These are phyloP conservation scores for Lochmaea crataegi DNA, from an alignment of 2,888 invertebrate genomes.

Conservation along the genomic window DNA sequence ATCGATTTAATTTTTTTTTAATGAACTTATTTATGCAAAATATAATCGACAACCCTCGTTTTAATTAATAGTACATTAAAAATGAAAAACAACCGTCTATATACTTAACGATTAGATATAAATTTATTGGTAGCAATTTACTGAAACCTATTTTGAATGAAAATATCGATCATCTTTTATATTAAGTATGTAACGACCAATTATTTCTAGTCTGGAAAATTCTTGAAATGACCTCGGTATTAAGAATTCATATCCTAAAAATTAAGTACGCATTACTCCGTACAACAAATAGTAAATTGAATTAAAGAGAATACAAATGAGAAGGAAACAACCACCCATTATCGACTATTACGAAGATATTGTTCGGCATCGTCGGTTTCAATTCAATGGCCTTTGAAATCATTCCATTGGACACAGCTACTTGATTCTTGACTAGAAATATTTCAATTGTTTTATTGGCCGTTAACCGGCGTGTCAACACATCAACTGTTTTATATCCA, in stretches of 20 bases:
- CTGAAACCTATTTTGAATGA: neutral
- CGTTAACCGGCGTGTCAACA: slow-evolving; percentile 24
- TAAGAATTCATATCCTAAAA: slow-evolving; percentile 4
- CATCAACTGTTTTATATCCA: neutral
- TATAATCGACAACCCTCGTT: too few species aligned
- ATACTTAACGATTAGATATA: too few species aligned
- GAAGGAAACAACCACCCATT: slow-evolving; percentile 16
- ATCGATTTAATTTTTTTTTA: too few species aligned
- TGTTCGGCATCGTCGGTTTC: slow-evolving; percentile 32
- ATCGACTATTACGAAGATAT: slow-evolving; percentile 27
- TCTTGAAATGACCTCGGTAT: neutral
- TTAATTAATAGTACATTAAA: neutral
- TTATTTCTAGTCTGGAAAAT: neutral
- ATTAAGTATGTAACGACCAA: neutral
- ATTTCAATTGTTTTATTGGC: slow-evolving; percentile 36
- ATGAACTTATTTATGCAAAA: neutral
- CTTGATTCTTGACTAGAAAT: slow-evolving; percentile 29
- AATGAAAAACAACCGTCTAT: neutral
- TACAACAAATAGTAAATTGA: slow-evolving; percentile 21
- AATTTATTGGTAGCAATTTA: neutral
- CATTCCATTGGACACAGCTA: slow-evolving; percentile 32
- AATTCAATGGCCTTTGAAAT: slow-evolving; percentile 32
- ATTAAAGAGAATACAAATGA: slow-evolving; percentile 31
- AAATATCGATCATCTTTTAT: neutral
- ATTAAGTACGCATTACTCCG: slow-evolving; percentile 2